These are phyloP conservation scores for Balanococcus diminutus DNA, from an alignment of 2,888 invertebrate genomes.

Conservation along the genomic window DNA sequence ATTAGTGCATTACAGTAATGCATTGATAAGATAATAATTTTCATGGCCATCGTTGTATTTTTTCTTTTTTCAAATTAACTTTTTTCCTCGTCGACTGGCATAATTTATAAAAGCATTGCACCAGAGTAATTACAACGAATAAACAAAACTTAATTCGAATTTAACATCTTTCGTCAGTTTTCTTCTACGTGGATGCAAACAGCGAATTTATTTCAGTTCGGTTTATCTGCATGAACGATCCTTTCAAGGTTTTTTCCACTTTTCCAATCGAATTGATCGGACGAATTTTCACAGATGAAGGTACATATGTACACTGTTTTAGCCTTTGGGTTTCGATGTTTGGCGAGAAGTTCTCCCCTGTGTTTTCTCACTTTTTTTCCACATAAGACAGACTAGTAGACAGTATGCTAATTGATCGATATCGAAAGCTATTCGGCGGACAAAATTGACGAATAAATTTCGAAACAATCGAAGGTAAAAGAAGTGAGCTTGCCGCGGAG, in stretches of 20 bases:
- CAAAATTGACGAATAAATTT: background rate
- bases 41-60: slow-evolving; percentile 33
- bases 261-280: background rate
- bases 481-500: background rate
- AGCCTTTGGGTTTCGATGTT: background rate
- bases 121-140: slow-evolving; percentile 3
- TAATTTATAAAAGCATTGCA: slow-evolving; percentile 7
- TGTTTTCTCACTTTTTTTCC: background rate
- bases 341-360: background rate
- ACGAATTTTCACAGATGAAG: background rate
- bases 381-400: background rate
- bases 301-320: background rate
- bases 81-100: background rate
- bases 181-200: background rate
- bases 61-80: slow-evolving; percentile 17
- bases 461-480: background rate
- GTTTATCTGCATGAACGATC: background rate
- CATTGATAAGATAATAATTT: slow-evolving; percentile 46
- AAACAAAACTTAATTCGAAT: background rate
- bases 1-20: slow-evolving; percentile 43
- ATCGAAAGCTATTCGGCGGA: background rate
- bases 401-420: background rate
- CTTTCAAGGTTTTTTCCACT: background rate
- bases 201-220: background rate
- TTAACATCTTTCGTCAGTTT: background rate